A percentile compares a stretch with the other conserved stretches of the same genome.
Conservation (phyloP, 2,888 invertebrate genomes). For the Tillus elongatus region DNA sequence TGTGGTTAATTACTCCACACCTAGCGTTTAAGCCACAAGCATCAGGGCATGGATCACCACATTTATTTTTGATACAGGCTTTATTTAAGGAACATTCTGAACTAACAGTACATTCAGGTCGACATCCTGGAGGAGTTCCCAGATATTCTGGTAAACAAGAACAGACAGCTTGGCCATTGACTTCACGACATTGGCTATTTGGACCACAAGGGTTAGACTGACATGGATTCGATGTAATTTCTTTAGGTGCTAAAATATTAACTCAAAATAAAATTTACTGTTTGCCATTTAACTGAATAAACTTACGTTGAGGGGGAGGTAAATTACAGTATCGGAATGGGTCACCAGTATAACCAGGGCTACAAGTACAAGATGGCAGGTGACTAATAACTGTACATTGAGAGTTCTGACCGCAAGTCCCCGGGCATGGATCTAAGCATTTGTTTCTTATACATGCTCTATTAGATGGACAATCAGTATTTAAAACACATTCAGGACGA, state of each 20-base stretch:
- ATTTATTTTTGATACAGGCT: slow-evolving; percentile 59
- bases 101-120: slow-evolving; percentile 62
- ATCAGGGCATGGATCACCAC: slow-evolving; percentile 59
- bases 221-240: slow-evolving; percentile 51
- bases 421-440: slow-evolving; percentile 73
- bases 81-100: slow-evolving; percentile 57
- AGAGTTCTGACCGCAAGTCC: slow-evolving; percentile 67
- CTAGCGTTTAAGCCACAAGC: slow-evolving; percentile 63
- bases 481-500: slow-evolving; percentile 63
- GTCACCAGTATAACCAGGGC: slow-evolving; percentile 32
- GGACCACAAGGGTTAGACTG: slow-evolving; percentile 72
- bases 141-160: slow-evolving; percentile 56
- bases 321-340: slow-evolving; percentile 27
- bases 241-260: slow-evolving; percentile 14
- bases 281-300: too few species aligned
- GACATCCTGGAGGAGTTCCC: slow-evolving; percentile 58
- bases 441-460: slow-evolving; percentile 64
- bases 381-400: slow-evolving; percentile 67
- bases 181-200: slow-evolving; percentile 63
- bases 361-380: slow-evolving; percentile 58
- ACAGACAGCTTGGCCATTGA: slow-evolving; percentile 60
- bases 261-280: too few species aligned
- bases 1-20: slow-evolving; percentile 63
- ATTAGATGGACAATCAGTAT: slow-evolving; percentile 63
- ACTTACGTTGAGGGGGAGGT: slow-evolving; percentile 21